A percentile compares a stretch with the other conserved stretches of the same genome.
Evolutionary conservation across 2,113 vertebrate genomes (phyloP).

Genomic region (Laterallus jamaicensis): DNA sequence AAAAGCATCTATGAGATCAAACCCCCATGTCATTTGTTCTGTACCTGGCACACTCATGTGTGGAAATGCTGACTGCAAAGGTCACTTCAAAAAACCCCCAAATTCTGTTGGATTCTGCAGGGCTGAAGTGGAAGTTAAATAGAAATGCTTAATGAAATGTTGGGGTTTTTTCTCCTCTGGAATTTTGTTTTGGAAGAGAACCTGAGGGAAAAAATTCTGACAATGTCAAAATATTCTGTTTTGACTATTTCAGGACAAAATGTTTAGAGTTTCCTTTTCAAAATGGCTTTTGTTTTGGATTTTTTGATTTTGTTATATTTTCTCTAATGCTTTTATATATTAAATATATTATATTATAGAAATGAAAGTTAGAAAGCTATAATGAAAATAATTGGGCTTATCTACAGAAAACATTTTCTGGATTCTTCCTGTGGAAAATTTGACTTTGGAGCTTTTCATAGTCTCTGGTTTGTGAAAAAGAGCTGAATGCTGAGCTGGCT

Average conservation of each 20-base stretch:
- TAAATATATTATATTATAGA: constrained; percentile 1
- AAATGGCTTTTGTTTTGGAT: constrained; percentile 53
- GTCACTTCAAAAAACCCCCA: not conserved
- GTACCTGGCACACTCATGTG: not conserved
- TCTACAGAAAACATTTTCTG: constrained; percentile 20
- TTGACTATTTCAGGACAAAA: constrained; percentile 61
- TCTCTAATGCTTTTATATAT: not conserved
- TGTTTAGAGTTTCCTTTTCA: constrained; percentile 46
- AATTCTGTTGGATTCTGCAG: not conserved
- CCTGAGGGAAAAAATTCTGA: constrained; percentile 58
- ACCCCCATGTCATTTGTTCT: not conserved
- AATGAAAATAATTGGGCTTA: constrained; percentile 11
- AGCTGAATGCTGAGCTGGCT: rapidly evolving
- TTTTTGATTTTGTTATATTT: constrained; percentile 33
- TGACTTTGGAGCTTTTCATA: not conserved
- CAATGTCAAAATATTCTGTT: constrained; percentile 67
- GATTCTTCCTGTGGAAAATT: constrained; percentile 16
- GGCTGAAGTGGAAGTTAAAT: constrained; percentile 5
- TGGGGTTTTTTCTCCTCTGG: not conserved
- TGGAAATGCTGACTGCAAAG: not conserved
- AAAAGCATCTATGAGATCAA: not conserved
- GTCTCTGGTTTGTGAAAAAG: not conserved
- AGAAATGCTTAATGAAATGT: not conserved
- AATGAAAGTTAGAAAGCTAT: not conserved
- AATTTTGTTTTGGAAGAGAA: constrained; percentile 70